These are phyloP conservation scores for Zeuzera pyrina DNA, from an alignment of 2,888 invertebrate species.

Conservation along the genomic window DNA sequence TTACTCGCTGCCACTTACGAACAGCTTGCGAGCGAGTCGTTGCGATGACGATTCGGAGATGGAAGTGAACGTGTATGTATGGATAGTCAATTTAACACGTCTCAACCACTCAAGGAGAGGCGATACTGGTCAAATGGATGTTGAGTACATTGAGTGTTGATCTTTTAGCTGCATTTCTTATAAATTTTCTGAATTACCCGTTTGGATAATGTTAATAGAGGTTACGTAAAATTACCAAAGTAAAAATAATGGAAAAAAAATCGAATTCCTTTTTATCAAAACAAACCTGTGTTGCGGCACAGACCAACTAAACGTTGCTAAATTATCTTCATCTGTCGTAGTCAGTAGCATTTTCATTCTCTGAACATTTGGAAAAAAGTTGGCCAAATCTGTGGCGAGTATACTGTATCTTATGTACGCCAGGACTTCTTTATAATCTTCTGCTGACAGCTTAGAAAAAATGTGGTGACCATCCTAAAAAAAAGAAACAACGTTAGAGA, in stretches of 20 bases:
- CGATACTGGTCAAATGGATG: too few species aligned
- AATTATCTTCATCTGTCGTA: slow-evolving; percentile 71
- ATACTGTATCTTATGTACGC: slow-evolving; percentile 86
- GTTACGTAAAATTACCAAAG: neutral
- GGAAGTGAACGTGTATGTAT: too few species aligned
- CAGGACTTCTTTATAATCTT: slow-evolving; percentile 84
- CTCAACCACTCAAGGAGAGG: too few species aligned
- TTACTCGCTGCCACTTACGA: too few species aligned
- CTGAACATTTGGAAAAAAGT: slow-evolving; percentile 84
- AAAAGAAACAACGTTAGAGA: too few species aligned
- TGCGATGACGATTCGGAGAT: too few species aligned
- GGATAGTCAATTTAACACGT: neutral
- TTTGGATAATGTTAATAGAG: too few species aligned
- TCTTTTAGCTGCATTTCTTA: too few species aligned
- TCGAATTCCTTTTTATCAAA: neutral
- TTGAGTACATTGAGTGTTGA: too few species aligned
- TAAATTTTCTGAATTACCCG: too few species aligned
- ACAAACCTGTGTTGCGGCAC: slow-evolving; percentile 72
- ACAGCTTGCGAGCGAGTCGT: too few species aligned
- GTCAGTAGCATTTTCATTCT: slow-evolving; percentile 62
- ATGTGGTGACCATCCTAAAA: slow-evolving; percentile 89
- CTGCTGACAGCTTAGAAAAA: slow-evolving; percentile 79
- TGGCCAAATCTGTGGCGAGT: slow-evolving; percentile 86
- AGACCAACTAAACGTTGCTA: slow-evolving; percentile 61
- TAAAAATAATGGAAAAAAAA: neutral